Conservation (phyloP, 2,888 invertebrate genomes). For the Euplexia lucipara region DNA sequence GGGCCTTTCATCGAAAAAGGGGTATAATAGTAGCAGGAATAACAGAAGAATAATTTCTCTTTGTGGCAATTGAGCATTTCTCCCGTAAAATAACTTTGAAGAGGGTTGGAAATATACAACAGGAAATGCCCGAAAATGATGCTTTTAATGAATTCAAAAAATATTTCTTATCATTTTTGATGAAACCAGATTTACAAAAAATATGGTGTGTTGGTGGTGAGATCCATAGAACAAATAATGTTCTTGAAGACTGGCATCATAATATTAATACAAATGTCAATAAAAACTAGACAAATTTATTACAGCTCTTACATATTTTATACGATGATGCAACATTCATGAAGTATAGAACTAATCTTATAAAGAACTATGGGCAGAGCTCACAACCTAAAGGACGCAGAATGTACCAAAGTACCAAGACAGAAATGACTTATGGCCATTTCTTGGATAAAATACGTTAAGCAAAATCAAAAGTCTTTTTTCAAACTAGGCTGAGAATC, state of each 20-base stretch:
- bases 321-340: neutral
- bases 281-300: neutral
- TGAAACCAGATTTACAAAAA: conserved; percentile 6
- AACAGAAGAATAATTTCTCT: conserved; percentile 2
- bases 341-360: neutral
- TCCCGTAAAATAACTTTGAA: neutral
- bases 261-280: neutral
- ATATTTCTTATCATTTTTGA: neutral
- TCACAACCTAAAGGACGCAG: neutral
- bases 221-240: conserved; percentile 6
- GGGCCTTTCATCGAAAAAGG: conserved; percentile 1
- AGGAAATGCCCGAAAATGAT: neutral
- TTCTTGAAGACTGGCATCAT: conserved; percentile 14
- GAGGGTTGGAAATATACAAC: conserved; percentile 1
- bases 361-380: neutral
- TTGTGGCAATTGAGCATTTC: conserved; percentile 4
- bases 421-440: neutral
- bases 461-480: no score
- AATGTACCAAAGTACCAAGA: neutral
- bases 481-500: no score
- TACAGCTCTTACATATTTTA: conserved; percentile 2
- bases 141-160: neutral
- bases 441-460: no score
- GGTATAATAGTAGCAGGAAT: neutral
- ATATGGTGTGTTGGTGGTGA: conserved; percentile 13